These are phyloP conservation scores for Ptyas mucosa DNA, from an alignment of 2,113 vertebrate genomes.

Conservation along the genomic window DNA sequence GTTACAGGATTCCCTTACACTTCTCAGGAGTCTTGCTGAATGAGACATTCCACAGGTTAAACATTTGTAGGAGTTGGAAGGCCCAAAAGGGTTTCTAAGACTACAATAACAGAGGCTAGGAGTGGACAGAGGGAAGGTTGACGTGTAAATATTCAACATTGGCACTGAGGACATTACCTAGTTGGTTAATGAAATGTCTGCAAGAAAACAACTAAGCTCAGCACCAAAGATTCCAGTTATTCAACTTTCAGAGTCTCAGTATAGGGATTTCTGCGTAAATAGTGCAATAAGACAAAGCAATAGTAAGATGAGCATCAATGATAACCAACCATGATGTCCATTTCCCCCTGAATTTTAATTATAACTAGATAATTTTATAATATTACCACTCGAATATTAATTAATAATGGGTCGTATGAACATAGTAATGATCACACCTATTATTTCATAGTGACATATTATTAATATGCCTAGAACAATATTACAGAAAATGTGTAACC, in stretches of 20 bases:
- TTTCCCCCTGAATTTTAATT: not conserved
- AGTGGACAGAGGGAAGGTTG: not conserved
- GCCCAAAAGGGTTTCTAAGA: not conserved
- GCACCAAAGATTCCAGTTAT: not conserved
- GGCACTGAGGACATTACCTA: not conserved
- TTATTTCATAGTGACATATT: not conserved
- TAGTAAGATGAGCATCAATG: not conserved
- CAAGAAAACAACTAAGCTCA: not conserved
- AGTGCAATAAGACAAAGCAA: not conserved
- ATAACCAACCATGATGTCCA: not conserved
- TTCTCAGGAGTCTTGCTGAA: conserved; percentile 27
- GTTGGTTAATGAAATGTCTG: not conserved
- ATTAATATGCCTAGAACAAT: conserved; percentile 16
- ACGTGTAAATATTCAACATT: not conserved
- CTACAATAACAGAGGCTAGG: not conserved
- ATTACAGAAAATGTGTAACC: conserved; percentile 60
- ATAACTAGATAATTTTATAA: not conserved
- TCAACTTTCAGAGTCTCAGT: not conserved
- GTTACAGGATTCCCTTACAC: conserved; percentile 14
- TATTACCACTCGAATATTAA: not conserved
- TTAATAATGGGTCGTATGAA: not conserved
- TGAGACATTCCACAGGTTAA: conserved; percentile 11
- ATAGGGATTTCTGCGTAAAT: not conserved
- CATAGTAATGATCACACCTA: not conserved
- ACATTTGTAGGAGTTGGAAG: not conserved